phyloP scores from a whole-genome alignment of 2,888 invertebrate genomes.

The Serrognathus titanus region DNA sequence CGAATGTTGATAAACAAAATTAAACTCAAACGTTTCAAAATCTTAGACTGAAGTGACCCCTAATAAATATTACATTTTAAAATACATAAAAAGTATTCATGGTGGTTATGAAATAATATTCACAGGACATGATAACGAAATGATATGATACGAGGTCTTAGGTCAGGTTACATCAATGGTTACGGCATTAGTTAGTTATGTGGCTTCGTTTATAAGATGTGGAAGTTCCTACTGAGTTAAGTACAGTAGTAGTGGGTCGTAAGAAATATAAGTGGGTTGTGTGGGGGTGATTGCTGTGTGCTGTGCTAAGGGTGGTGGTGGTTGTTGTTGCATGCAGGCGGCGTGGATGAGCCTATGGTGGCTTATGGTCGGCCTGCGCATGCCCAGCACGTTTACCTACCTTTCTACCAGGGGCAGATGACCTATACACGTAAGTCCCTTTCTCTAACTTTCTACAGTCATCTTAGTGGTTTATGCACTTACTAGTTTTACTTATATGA shows the following conservation, averaged over 20 bases:
- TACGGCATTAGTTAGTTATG: not conserved
- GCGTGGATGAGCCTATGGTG: constrained; percentile 48
- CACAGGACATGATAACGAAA: no score
- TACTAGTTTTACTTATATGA: not conserved
- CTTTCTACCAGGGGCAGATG: constrained; percentile 80
- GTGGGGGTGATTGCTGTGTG: constrained; percentile 12
- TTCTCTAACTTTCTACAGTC: not conserved
- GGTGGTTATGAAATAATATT: no score
- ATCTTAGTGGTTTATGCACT: not conserved
- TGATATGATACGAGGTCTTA: not conserved
- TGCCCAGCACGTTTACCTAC: constrained; percentile 78
- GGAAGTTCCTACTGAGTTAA: not conserved
- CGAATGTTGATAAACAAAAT: no score
- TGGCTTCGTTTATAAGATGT: not conserved
- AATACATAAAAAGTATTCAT: no score
- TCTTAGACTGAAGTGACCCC: no score
- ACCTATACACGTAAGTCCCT: constrained; percentile 72
- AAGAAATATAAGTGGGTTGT: not conserved
- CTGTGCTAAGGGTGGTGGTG: constrained; percentile 27
- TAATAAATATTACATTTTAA: no score
- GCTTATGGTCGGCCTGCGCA: constrained; percentile 67
- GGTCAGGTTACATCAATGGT: not conserved
- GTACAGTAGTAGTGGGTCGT: constrained; percentile 4
- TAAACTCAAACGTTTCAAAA: no score
- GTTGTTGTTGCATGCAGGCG: constrained; percentile 47